Base-by-base conservation (phyloP, 1,140 invertebrate species). In the Tetranychus cinnabarinus region DNA sequence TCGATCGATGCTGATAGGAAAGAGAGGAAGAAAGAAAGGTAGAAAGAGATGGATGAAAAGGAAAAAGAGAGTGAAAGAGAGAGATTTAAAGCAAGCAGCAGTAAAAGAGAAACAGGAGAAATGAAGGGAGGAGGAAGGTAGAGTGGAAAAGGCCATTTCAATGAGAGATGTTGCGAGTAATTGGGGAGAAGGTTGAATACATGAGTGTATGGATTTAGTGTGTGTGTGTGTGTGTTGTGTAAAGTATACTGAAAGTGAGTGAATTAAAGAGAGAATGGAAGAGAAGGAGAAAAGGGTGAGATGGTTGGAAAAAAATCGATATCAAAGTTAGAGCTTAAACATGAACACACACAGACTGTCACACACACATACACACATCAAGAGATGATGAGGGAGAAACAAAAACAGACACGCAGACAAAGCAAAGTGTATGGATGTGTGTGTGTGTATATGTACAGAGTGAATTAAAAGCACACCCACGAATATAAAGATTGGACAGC, bases 231-330 rank as follows among this genome's bases (percentile, higher is more conserved):
- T 23, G 15, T 31, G 56, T 45, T 50, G 15, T 6, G 7, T 5
- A n/a, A 31, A 37, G 34, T 31, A 58, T 58, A 56, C 31, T 12
- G 23, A 33, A 42, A 42, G 39, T 5, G 39, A 42, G 39, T 42
- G 23, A 36, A 36, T 23, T 5, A 58, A 31, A 39, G 56, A 58
- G 35, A 58, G 42, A 39, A 23, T 7, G 35, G 31, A 23, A 39
- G 56, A 58, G 56, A 58, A 23, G 31, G 56, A 58, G 56, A 58
- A 58, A 34, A 58, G 56, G 34, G 56, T 23, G 56, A 58, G 56
- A 58, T 6, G 31, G 56, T 39, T 7, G 34, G 7, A 37, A 45
- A 34, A 23, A 58, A 45, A 58, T 23, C 35, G 56, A 58, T 23
- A 58, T 23, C 5, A 23, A 58, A 23, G 15, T n/a, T 23, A 23